These are phyloP conservation scores for Oreochromis grahami DNA, from an alignment of 2,797 vertebrate species.

Conservation along the genomic window DNA sequence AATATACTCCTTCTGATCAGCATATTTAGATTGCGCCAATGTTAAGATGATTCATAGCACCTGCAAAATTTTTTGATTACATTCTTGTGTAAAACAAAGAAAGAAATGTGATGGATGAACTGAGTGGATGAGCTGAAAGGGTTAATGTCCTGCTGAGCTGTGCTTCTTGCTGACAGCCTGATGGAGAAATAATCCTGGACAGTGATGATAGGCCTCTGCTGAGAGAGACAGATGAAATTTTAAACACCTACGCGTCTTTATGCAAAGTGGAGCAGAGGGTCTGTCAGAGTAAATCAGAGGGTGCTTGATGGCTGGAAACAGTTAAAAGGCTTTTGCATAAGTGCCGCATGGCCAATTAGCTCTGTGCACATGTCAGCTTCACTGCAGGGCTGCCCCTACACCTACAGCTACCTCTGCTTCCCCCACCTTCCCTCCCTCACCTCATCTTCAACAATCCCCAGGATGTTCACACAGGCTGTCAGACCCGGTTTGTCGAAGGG, in stretches of 20 bases:
- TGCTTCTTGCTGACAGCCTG: conserved; percentile 19
- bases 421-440: not conserved
- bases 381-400: conserved; percentile 2
- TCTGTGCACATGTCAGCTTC: conserved; percentile 10
- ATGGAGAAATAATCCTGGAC: conserved; percentile 4
- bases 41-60: not conserved
- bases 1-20: not conserved
- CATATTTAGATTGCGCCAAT: not conserved
- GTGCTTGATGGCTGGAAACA: conserved; percentile 37
- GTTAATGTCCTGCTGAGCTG: conserved; percentile 36
- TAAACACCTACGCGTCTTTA: conserved; percentile 40
- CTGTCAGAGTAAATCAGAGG: conserved; percentile 40
- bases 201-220: not conserved
- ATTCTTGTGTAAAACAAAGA: not conserved
- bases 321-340: conserved; percentile 37
- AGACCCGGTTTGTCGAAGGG: conserved; percentile 3
- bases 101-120: not conserved
- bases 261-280: conserved; percentile 22
- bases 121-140: not conserved
- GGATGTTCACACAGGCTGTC: conserved; percentile 12
- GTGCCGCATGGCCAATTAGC: conserved; percentile 32
- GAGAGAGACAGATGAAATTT: conserved; percentile 38
- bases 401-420: not conserved
- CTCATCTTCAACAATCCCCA: not conserved
- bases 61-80: fast-evolving